Evolutionary conservation across 1,140 invertebrate species (phyloP), one percentile per base, ranked within the genome.

Genomic region (Cotesia glomerata): DNA sequence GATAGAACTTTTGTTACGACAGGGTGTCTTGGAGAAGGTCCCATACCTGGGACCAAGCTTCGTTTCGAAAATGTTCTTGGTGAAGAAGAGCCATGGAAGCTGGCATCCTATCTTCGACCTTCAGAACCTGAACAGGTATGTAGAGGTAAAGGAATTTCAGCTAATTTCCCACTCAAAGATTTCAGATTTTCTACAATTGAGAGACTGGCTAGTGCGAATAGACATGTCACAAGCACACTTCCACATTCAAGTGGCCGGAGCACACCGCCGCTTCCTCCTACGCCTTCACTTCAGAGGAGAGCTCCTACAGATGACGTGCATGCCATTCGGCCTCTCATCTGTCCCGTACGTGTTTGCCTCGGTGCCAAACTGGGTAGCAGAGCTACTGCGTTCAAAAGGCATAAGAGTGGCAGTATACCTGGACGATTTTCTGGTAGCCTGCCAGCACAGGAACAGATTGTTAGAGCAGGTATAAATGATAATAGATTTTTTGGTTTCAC

Each of bases 291-390:
- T 83, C 77, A 58, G 70, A 59, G 72, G 32, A 58, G 76, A 70
- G 56, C 18, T 80, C 5, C 39, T 75, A 2, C 74, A 80, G 74
- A 77, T 77, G 69, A 77, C 74, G 26, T 51, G 74, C 74, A 78
- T 80, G 49, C 74, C 75, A 72, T 84, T 76, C 45, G 75, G 73
- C 16, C 77, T 84, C 49, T 77, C 80, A 68, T 81, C 81, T 62
- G 82, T 81, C 61, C 80, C 81, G 39, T 74, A 76, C 39, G 81
- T 68, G 7, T 85, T 83, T 62, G 74, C 80, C 36, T 73, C 74
- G 3, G n/a, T 84, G 45, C 78, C 80, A 36, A 84, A 85, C 52
- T 84, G 80, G 81, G 59, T 84, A 18, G 80, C 79, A n/a, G 75
- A 81, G 34, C 76, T 71, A 66, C 75, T 80, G 65, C 73, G 76